Percentiles rank a stretch among this genome's conserved stretches.
Evolutionary conservation across 2,888 invertebrate genomes (phyloP).

Genomic region (Neocrepidodera transversa): DNA sequence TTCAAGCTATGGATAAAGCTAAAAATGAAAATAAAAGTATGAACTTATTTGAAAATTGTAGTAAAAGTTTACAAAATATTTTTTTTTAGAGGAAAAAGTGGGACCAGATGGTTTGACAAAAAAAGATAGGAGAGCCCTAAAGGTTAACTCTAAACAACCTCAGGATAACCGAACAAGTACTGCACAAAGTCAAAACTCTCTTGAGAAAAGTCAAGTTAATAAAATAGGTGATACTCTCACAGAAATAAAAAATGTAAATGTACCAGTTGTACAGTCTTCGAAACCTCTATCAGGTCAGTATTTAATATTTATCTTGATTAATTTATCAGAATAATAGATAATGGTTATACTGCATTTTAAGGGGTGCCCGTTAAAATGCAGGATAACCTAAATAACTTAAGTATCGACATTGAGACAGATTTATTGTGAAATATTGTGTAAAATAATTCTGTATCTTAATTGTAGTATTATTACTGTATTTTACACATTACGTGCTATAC

Average conservation of each 20-base stretch:
- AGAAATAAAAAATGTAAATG: conserved; percentile 16
- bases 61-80: conserved; percentile 1
- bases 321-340: too few species aligned
- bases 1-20: conserved; percentile 19
- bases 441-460: too few species aligned
- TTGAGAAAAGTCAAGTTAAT: conserved; percentile 44
- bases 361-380: too few species aligned
- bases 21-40: conserved; percentile 22
- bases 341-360: too few species aligned
- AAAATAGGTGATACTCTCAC: background rate
- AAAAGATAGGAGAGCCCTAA: conserved; percentile 52
- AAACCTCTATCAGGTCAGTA: conserved; percentile 38
- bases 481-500: too few species aligned
- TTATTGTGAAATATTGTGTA: too few species aligned
- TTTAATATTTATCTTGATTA: background rate
- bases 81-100: conserved; percentile 35
- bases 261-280: too few species aligned
- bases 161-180: conserved; percentile 53
- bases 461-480: too few species aligned
- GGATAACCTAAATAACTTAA: too few species aligned
- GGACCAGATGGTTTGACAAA: conserved; percentile 47
- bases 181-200: background rate
- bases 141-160: conserved; percentile 54
- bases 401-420: too few species aligned
- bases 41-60: background rate